Evolutionary conservation across 2,888 invertebrate genomes (phyloP).

Genomic region (Ecliptopera silaceata): DNA sequence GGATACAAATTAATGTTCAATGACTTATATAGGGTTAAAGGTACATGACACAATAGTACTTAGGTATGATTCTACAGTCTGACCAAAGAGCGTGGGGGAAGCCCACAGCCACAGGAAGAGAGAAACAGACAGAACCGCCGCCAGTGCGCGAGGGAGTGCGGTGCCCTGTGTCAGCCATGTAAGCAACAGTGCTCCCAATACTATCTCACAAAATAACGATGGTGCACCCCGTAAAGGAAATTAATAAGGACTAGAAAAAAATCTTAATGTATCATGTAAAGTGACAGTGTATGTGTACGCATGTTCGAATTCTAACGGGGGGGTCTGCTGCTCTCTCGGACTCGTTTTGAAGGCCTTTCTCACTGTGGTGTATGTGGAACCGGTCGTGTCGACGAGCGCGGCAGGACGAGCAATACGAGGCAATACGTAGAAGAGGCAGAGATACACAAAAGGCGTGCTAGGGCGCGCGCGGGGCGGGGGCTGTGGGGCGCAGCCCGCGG

Average conservation of each 20-base stretch:
- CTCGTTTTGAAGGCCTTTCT: slow-evolving; percentile 82
- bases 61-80: slow-evolving; percentile 57
- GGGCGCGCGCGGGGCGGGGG: slow-evolving; percentile 70
- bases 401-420: slow-evolving; percentile 59
- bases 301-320: slow-evolving; percentile 77
- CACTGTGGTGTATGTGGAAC: slow-evolving; percentile 75
- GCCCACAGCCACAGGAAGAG: slow-evolving; percentile 83
- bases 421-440: slow-evolving; percentile 75
- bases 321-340: slow-evolving; percentile 84
- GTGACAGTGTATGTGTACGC: slow-evolving; percentile 75
- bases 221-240: slow-evolving; percentile 71
- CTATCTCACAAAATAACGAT: slow-evolving; percentile 60
- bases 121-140: slow-evolving; percentile 83
- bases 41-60: slow-evolving; percentile 31
- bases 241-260: slow-evolving; percentile 53
- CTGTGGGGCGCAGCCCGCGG: slow-evolving; percentile 58
- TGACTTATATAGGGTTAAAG: slow-evolving; percentile 28
- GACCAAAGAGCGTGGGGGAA: slow-evolving; percentile 74
- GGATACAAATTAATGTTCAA: slow-evolving; percentile 31
- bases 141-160: slow-evolving; percentile 77
- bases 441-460: slow-evolving; percentile 72
- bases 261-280: slow-evolving; percentile 69
- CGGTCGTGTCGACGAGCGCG: slow-evolving; percentile 65
- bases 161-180: slow-evolving; percentile 76
- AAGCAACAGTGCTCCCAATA: slow-evolving; percentile 75